These are phyloP conservation scores for Hippasteria phrygiana DNA, from an alignment of 53 echinoderm and acorn worm genomes.

Conservation along the genomic window DNA sequence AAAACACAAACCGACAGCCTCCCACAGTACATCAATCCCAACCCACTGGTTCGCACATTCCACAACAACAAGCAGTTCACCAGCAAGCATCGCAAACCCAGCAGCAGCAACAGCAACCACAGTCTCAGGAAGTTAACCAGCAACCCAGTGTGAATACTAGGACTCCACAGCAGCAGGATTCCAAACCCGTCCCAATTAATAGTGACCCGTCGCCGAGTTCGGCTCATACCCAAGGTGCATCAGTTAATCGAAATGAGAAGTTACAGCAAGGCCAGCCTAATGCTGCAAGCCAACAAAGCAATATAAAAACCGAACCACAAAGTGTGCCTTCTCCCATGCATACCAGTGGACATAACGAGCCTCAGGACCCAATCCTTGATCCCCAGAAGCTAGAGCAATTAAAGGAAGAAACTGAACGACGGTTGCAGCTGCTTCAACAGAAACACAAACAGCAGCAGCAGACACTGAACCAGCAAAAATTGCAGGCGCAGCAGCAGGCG, in stretches of 20 bases:
- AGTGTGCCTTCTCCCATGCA: neutral
- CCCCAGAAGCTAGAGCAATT: constrained; percentile 19
- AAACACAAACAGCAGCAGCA: constrained; percentile 44
- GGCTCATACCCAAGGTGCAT: neutral
- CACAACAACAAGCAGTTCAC: neutral
- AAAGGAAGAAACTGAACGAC: constrained; percentile 21
- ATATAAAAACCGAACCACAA: neutral
- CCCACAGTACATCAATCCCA: neutral
- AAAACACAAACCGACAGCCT: neutral
- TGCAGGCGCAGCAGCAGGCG: constrained; percentile 30
- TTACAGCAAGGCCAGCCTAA: neutral
- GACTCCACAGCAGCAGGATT: constrained; percentile 21
- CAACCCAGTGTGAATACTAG: neutral
- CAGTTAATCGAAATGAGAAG: neutral
- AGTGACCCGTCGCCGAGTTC: neutral
- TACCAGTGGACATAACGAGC: neutral
- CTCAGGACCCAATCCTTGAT: constrained; percentile 4
- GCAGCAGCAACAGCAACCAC: neutral
- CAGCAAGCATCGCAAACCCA: neutral
- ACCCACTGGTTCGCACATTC: constrained; percentile 4
- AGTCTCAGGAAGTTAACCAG: neutral
- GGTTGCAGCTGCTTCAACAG: constrained; percentile 24
- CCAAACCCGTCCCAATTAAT: neutral
- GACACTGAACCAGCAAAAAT: constrained; percentile 3
- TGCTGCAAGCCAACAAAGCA: neutral